phyloP scores from a whole-genome alignment of 2,113 vertebrate species.

The Stomatorhinus ivindoensis region DNA sequence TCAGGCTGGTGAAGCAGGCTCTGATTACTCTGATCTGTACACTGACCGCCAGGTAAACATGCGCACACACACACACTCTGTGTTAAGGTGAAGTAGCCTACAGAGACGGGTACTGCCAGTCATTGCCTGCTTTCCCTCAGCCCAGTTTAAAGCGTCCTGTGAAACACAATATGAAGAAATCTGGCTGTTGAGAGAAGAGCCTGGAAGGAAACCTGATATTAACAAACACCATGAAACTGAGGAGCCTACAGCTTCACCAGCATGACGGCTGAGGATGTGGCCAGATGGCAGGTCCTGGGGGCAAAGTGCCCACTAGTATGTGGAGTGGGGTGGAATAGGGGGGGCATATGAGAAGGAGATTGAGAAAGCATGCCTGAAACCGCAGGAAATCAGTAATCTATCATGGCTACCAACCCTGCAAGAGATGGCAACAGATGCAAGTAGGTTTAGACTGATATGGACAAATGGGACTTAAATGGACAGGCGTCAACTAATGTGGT shows the following conservation, averaged over 20 bases:
- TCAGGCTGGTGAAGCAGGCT: not conserved
- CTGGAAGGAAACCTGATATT: not conserved
- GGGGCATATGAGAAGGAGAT: not conserved
- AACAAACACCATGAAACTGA: not conserved
- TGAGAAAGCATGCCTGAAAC: constrained; percentile 13
- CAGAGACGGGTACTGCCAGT: not conserved
- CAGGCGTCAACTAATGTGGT: not conserved
- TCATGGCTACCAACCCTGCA: not conserved
- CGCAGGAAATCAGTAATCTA: not conserved
- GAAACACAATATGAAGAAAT: constrained; percentile 33
- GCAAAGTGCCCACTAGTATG: not conserved
- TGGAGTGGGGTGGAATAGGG: not conserved
- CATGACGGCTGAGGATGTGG: not conserved
- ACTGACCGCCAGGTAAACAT: not conserved
- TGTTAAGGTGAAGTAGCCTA: not conserved
- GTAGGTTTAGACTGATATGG: not conserved
- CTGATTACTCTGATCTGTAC: not conserved
- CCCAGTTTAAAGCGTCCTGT: not conserved
- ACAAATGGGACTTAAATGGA: not conserved
- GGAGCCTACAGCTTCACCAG: not conserved
- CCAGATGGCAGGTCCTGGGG: not conserved
- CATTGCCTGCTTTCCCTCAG: not conserved
- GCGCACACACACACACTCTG: not conserved
- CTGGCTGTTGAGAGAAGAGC: constrained; percentile 15
- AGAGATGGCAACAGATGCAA: not conserved